Percentiles rank a stretch among this genome's conserved stretches.
Evolutionary conservation across 2,888 invertebrate genomes (phyloP).

Genomic region (Lithophane semibrunnea): DNA sequence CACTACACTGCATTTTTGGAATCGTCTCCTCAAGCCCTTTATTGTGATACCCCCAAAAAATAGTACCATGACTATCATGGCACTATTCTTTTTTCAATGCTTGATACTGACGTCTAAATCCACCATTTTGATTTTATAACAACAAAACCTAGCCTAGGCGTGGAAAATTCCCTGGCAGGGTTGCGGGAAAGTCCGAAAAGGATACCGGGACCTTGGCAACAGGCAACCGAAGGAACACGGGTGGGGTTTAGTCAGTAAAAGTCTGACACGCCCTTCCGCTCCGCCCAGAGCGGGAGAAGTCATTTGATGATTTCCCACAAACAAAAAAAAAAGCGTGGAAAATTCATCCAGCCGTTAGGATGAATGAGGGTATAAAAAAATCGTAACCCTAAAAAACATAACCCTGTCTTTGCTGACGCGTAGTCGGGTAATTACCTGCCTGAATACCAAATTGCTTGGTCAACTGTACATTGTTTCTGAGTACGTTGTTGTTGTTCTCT

Average conservation of each 20-base stretch:
- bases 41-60: not conserved
- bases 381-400: not conserved
- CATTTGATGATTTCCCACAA: too few relatives aligned
- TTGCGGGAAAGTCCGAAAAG: too few relatives aligned
- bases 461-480: not conserved
- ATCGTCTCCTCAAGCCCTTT: not conserved
- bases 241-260: too few relatives aligned
- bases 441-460: not conserved
- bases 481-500: conserved; percentile 24
- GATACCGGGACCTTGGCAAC: too few relatives aligned
- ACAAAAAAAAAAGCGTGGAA: too few relatives aligned
- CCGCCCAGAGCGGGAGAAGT: too few relatives aligned
- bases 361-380: not conserved
- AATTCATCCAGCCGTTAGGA: not conserved
- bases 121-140: not conserved
- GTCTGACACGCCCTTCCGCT: too few relatives aligned
- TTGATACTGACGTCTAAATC: not conserved
- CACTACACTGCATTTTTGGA: not conserved
- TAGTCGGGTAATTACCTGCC: not conserved
- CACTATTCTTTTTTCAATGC: too few relatives aligned
- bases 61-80: too few relatives aligned
- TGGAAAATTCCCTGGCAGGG: not conserved
- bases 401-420: not conserved
- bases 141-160: not conserved
- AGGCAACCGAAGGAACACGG: too few relatives aligned